Conservation (phyloP, 2,113 vertebrate genomes). For the Corydoras sp. region DNA sequence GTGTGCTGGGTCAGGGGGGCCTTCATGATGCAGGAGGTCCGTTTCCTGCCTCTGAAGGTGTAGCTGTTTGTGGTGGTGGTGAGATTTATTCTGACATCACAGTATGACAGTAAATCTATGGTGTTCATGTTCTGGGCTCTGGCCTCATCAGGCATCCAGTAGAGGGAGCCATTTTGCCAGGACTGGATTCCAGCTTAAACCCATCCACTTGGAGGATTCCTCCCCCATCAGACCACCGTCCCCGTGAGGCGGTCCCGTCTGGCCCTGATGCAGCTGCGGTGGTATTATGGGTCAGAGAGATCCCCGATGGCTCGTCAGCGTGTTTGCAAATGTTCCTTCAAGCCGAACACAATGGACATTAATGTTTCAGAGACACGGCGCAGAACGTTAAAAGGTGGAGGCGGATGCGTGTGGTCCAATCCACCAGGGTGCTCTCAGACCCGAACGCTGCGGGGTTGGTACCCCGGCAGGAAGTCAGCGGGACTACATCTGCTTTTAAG, state of each 20-base stretch:
- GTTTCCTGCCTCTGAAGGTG: no score
- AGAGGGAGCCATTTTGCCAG: constrained; percentile 33
- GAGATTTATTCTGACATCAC: no score
- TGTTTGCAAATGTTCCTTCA: not conserved
- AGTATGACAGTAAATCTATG: no score
- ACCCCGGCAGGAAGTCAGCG: constrained; percentile 33
- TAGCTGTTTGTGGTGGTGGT: no score
- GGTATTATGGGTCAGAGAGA: not conserved
- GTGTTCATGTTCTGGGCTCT: no score
- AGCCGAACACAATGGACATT: constrained; percentile 18
- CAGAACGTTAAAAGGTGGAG: constrained; percentile 34
- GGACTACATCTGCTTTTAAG: constrained; percentile 43
- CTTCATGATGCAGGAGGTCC: no score
- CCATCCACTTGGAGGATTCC: not conserved
- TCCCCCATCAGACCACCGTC: no score
- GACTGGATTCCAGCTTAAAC: not conserved
- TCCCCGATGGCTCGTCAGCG: not conserved
- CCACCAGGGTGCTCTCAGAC: constrained; percentile 50
- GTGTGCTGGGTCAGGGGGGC: no score
- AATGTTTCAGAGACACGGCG: constrained; percentile 37
- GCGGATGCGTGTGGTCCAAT: constrained; percentile 36
- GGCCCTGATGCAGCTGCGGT: not conserved
- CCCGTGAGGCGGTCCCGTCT: not conserved
- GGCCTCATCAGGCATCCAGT: not conserved
- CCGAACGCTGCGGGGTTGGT: constrained; percentile 28